A percentile compares a stretch with the other conserved stretches of the same genome.
Evolutionary conservation across 2,797 vertebrate species (phyloP).

Genomic region (Peromyscus nudipes): DNA sequence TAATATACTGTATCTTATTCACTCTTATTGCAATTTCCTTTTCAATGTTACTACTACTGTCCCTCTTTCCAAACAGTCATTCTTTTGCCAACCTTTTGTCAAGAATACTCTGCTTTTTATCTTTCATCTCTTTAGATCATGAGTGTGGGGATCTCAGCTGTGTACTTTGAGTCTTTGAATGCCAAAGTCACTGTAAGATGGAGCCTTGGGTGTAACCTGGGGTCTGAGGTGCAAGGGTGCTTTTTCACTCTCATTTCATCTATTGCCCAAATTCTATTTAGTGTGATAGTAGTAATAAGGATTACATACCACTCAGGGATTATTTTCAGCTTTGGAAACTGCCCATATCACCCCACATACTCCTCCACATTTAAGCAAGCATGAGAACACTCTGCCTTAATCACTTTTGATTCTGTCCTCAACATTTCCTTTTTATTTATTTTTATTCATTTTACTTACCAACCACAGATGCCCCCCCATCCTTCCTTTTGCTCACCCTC

Average conservation of each 20-base stretch:
- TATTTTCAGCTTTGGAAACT: not conserved
- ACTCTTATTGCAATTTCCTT: not conserved
- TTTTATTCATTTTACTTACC: no score
- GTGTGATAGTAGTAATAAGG: not conserved
- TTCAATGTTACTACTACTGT: fast-evolving
- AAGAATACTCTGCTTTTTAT: not conserved
- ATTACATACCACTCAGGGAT: not conserved
- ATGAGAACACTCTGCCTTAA: not conserved
- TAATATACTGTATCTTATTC: not conserved
- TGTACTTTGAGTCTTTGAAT: not conserved
- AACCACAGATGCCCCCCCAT: no score
- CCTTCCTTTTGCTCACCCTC: no score
- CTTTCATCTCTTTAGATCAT: not conserved
- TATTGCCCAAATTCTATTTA: not conserved
- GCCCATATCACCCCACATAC: not conserved
- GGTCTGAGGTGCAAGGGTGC: fast-evolving
- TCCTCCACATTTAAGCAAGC: not conserved
- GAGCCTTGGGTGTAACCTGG: not conserved
- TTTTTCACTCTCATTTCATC: not conserved
- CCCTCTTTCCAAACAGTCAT: not conserved
- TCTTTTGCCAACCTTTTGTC: no score
- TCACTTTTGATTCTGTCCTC: not conserved
- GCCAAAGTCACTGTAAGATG: not conserved
- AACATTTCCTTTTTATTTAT: not conserved
- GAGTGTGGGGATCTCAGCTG: not conserved